Evolutionary conservation across 2,797 vertebrate genomes (phyloP).

Genomic region (Sciaenops ocellatus): DNA sequence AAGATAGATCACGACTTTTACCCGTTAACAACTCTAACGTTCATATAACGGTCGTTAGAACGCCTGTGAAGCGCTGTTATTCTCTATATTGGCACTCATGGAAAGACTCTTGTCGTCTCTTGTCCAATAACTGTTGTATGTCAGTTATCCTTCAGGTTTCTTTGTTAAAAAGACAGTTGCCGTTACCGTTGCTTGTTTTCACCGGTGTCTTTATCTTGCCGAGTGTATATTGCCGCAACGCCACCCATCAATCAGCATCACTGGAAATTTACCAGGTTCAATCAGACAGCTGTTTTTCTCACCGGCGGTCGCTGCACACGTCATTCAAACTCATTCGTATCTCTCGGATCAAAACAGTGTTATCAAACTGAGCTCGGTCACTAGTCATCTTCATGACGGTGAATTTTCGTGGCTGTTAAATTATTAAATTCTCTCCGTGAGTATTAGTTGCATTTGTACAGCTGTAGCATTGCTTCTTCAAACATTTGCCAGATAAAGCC

Average conservation of each 20-base stretch:
- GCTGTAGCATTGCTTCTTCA: constrained; percentile 8
- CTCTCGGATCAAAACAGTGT: neutral
- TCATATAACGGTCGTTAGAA: no score
- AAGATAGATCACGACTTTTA: no score
- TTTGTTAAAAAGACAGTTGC: neutral
- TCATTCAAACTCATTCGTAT: neutral
- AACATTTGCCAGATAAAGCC: constrained; percentile 7
- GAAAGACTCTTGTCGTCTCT: no score
- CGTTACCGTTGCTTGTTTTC: neutral
- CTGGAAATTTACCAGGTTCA: constrained; percentile 12
- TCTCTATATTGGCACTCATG: no score
- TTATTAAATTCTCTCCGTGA: neutral
- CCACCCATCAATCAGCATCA: constrained; percentile 22
- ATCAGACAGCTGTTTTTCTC: constrained; percentile 50
- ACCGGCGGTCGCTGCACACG: neutral
- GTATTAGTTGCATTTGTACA: constrained; percentile 3
- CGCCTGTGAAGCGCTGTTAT: no score
- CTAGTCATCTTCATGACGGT: no score
- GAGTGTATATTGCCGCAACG: neutral
- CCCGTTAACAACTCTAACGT: no score
- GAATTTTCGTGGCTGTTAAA: no score
- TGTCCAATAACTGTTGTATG: no score
- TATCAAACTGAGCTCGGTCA: neutral
- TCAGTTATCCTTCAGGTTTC: neutral
- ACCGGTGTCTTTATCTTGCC: neutral